Evolutionary conservation across 2,113 vertebrate species (phyloP), one percentile per base, ranked within the genome.

Genomic region (Hippocampus zosterae): DNA sequence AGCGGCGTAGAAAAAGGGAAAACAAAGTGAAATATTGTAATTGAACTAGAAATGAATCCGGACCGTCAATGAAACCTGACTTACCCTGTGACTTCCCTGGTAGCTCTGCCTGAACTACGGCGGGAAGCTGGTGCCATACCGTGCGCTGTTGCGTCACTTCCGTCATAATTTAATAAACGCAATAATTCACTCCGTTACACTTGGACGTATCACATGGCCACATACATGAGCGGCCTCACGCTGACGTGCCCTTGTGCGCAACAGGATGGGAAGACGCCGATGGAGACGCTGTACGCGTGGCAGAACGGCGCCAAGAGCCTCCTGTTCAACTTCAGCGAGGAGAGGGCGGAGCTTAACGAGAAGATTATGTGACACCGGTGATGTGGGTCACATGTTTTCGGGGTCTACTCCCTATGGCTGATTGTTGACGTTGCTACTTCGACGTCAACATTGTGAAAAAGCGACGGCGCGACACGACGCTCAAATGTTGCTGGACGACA

Each of bases 271-370:
- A 93, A 92, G 74, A 88, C 90, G 2, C 88, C 92, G 0, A 74
- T 92, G 89, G 89, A 93, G 83, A 85, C 82, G 0, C 61, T 90
- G 69, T 71, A 82, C 69, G 82, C 85, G 1, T 92, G 92, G 92
- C 92, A 92, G 84, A 92, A 71, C 1, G 90, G 90, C 66, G 90
- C 91, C n/a, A 92, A 92, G 78, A 89, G 69, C 57, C 88, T 93
- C 33, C 76, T 92, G 71, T 79, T 75, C 16, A 88, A 86, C 68
- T 80, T 88, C 69, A 86, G 67, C 4, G 75, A 83, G 50, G 79
- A 87, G 29, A 82, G 69, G 11, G 8, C 71, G 4, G 63, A 53
- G 48, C 25, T 21, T 29, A n/a, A 15, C 42, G 42, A 25, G 13
- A 65, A 46, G 63, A 25, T 27, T 13, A 44, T 46, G 13, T 65